These are phyloP conservation scores for Aphelocoma californica DNA, from an alignment of 2,797 vertebrate species.

Conservation along the genomic window DNA sequence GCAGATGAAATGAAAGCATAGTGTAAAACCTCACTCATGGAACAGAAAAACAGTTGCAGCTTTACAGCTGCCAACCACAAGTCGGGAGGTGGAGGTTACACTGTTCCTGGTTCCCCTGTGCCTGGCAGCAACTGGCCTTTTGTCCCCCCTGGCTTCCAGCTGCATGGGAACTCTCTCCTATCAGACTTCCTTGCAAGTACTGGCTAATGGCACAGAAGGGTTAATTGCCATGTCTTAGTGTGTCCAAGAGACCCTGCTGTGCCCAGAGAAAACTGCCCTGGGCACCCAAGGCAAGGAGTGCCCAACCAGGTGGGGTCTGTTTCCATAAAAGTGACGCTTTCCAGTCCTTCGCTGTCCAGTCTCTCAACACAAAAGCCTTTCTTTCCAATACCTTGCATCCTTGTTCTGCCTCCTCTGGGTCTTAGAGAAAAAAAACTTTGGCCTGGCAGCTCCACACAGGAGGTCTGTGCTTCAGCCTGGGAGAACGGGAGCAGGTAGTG, in stretches of 20 bases:
- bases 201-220: neutral
- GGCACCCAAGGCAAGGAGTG: neutral
- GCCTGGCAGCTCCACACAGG: neutral
- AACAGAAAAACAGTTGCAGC: neutral
- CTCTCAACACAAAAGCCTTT: neutral
- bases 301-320: neutral
- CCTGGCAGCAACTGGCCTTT: neutral
- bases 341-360: neutral
- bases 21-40: neutral
- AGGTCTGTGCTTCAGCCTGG: conserved; percentile 24
- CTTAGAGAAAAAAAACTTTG: neutral
- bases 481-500: conserved; percentile 32
- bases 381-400: neutral
- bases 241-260: neutral
- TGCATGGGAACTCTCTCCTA: neutral
- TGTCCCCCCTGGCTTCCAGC: neutral
- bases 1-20: neutral
- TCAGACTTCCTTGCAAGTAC: neutral
- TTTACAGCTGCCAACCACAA: neutral
- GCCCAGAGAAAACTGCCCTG: neutral
- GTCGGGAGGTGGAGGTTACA: neutral
- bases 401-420: neutral
- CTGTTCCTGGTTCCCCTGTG: neutral
- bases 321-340: neutral
- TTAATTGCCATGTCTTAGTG: neutral